Evolutionary conservation across 2,888 invertebrate species (phyloP).

Genomic region (Nematopogon swammerdamellus): DNA sequence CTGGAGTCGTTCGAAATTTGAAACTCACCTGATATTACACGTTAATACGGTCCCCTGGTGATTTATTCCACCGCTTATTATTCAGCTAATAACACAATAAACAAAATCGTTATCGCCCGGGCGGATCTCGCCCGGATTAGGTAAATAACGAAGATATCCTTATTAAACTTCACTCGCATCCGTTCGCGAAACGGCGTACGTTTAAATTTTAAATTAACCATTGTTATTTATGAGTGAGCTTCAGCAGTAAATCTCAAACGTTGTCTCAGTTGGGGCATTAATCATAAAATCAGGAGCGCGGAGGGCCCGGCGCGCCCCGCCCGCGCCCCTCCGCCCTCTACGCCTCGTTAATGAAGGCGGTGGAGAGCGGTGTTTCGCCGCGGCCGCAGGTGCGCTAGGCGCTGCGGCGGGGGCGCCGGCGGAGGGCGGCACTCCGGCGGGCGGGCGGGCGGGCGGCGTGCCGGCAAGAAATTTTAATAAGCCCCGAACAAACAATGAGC

Average conservation of each 20-base stretch:
- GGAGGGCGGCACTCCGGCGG: background rate
- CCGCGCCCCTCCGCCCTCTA: too few relatives aligned
- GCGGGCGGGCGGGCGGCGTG: background rate
- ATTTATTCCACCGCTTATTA: background rate
- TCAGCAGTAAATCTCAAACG: slow-evolving; percentile 32
- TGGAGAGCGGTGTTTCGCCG: background rate
- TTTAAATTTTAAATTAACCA: slow-evolving; percentile 20
- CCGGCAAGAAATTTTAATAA: background rate
- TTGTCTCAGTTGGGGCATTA: slow-evolving; percentile 15
- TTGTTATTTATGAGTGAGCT: slow-evolving; percentile 31
- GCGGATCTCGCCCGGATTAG: background rate
- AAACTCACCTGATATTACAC: background rate
- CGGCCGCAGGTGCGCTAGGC: background rate
- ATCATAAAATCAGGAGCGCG: background rate
- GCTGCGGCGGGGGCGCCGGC: background rate
- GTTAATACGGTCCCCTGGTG: background rate
- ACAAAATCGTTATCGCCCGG: background rate
- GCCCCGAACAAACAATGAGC: background rate
- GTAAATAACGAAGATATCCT: background rate
- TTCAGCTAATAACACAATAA: background rate
- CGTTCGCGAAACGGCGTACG: background rate
- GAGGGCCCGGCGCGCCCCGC: background rate
- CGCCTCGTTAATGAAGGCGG: background rate
- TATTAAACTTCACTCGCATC: background rate
- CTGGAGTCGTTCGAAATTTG: background rate